These are phyloP conservation scores for Arothron firmamentum DNA, from an alignment of 2,113 vertebrate genomes.

Conservation along the genomic window DNA sequence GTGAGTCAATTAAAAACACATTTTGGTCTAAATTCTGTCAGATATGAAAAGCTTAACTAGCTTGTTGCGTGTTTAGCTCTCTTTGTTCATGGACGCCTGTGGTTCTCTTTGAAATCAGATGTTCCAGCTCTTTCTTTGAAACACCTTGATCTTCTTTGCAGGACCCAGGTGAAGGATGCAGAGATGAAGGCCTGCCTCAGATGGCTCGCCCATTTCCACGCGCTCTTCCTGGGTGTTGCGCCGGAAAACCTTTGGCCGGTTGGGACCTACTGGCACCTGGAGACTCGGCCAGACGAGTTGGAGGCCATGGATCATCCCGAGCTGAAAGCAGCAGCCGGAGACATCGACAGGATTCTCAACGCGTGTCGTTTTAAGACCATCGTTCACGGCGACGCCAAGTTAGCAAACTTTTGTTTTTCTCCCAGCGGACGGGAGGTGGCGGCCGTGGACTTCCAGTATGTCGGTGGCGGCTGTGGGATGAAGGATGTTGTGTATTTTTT, in stretches of 20 bases:
- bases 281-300: constrained; percentile 75
- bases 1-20: too few species aligned
- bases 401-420: constrained; percentile 79
- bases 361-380: constrained; percentile 70
- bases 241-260: constrained; percentile 72
- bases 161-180: constrained; percentile 56
- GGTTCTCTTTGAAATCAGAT: too few species aligned
- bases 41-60: too few species aligned
- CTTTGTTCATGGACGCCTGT: not conserved
- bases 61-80: not conserved
- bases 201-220: constrained; percentile 78
- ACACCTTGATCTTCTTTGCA: constrained; percentile 11
- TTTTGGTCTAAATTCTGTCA: too few species aligned
- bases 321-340: constrained; percentile 64
- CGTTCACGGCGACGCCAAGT: constrained; percentile 75
- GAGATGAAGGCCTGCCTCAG: constrained; percentile 70
- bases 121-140: too few species aligned
- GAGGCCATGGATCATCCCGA: constrained; percentile 64
- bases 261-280: constrained; percentile 79
- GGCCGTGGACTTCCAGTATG: constrained; percentile 78
- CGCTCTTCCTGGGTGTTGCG: constrained; percentile 62
- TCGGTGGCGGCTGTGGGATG: constrained; percentile 77
- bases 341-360: constrained; percentile 68
- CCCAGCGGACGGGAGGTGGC: constrained; percentile 55
- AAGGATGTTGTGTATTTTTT: constrained; percentile 76